phyloP scores from a whole-genome alignment of 1,140 invertebrate genomes.

The Drosophila bocki region DNA sequence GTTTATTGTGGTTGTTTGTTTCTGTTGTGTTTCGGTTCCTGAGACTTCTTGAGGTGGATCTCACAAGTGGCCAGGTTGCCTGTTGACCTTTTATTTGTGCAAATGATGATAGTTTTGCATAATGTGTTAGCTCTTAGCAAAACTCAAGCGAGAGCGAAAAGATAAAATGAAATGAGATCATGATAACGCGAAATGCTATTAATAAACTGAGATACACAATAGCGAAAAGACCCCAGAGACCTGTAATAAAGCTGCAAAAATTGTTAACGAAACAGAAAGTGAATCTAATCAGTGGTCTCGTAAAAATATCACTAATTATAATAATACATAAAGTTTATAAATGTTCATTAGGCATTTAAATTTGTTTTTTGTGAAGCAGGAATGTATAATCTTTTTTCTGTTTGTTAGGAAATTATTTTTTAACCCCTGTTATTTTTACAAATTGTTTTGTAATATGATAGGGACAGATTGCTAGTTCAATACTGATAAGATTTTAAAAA shows the following conservation, averaged over 20 bases:
- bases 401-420: background rate
- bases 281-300: slow-evolving; percentile 21
- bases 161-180: slow-evolving; percentile 68
- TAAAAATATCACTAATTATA: background rate
- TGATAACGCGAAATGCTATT: slow-evolving; percentile 60
- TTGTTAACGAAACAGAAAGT: slow-evolving; percentile 30
- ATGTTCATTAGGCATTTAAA: background rate
- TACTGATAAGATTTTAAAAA: background rate
- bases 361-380: background rate
- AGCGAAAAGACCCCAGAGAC: slow-evolving; percentile 25
- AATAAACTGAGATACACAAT: slow-evolving; percentile 41
- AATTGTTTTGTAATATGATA: too few species aligned
- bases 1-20: slow-evolving; percentile 21
- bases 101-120: slow-evolving; percentile 65
- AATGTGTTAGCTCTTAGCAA: slow-evolving; percentile 43
- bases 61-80: slow-evolving; percentile 37
- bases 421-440: background rate
- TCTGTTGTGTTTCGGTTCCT: slow-evolving; percentile 20
- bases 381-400: background rate
- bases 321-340: background rate
- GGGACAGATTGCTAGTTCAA: background rate
- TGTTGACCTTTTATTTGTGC: slow-evolving; percentile 70
- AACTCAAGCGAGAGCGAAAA: slow-evolving; percentile 42
- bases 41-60: slow-evolving; percentile 48
- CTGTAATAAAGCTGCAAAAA: slow-evolving; percentile 10